Conservation (phyloP, 2,797 vertebrate species). For the Cyclopterus lumpus region DNA sequence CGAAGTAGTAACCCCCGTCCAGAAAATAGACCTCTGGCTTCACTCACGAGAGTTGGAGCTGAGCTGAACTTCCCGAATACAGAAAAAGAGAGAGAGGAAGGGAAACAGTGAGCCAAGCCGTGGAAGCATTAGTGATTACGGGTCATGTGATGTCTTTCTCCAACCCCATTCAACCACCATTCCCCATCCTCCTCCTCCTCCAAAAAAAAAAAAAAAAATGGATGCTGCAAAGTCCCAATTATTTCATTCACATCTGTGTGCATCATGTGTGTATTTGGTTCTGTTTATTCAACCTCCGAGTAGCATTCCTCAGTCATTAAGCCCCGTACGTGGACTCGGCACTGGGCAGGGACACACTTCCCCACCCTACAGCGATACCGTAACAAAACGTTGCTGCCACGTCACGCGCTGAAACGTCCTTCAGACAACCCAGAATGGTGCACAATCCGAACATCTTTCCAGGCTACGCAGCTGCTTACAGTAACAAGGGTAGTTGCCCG, state of each 20-base stretch:
- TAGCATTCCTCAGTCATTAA: conserved; percentile 84
- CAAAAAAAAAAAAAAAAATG: conserved; percentile 43
- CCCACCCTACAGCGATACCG: conserved; percentile 68
- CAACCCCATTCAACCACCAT: conserved; percentile 25
- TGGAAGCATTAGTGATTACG: conserved; percentile 77
- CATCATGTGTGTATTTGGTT: conserved; percentile 69
- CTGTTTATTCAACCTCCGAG: conserved; percentile 83
- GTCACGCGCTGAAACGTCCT: conserved; percentile 54
- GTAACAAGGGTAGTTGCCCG: conserved; percentile 74
- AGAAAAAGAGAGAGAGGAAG: conserved; percentile 47
- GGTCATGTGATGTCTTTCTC: conserved; percentile 65
- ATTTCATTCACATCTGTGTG: conserved; percentile 80
- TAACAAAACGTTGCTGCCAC: conserved; percentile 71
- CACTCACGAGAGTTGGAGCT: conserved; percentile 65
- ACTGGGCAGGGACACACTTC: conserved; percentile 66
- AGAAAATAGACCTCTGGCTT: conserved; percentile 77
- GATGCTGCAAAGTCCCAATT: conserved; percentile 54
- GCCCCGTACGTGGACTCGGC: conserved; percentile 67
- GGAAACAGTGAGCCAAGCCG: conserved; percentile 51
- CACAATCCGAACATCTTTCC: conserved; percentile 72
- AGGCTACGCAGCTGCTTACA: conserved; percentile 70
- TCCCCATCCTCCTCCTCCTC: conserved; percentile 7
- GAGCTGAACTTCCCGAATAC: conserved; percentile 55
- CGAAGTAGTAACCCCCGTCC: conserved; percentile 65
- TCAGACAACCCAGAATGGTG: conserved; percentile 43